Evolutionary conservation across 2,113 vertebrate genomes (phyloP), one percentile per base, ranked within the genome.

Genomic region (Daboia siamensis): DNA sequence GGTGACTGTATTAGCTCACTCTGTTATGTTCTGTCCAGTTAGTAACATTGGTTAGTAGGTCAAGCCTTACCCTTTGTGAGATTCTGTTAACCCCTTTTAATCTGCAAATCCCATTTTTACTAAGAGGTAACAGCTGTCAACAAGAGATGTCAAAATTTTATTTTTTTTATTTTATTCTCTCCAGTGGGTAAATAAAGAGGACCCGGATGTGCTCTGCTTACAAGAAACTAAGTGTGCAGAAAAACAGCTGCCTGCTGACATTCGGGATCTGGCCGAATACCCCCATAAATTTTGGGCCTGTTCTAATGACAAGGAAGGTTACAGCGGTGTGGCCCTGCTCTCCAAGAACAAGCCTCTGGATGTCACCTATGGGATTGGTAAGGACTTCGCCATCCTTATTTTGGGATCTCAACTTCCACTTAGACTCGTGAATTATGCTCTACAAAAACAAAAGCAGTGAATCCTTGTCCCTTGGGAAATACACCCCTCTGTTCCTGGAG

Each of bases 201-300:
- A 96, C 84, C 98, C 99, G 17, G 98, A 99, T 90, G 96, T 99
- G 51, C 91, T 99, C 90, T 99, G 98, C 96, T 98, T 99, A 87
- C 99, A 99, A 95, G 99, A 99, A 94, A 99, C 98, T 0, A 99
- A 99, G 95, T 99, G 99, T 94, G 97, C 97, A 1, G 97, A 98
- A 94, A 99, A 98, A 86, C 94, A 96, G 86, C 97, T 99, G 44
- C 99, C 98, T 0, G 93, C 96, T 0, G 98, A 98, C 0, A 98
- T 99, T 95, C 98, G 97, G 51, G 98, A 98, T 1, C 97, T 99
- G 97, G 94, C 98, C 0, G 98, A 98, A 94, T 98, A 98, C 51
- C 98, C 98, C 9, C 97, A 99, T 95, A 98, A 99, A 95, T 99
- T 98, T 95, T 99, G 99, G 99, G 97, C 98, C 0, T 97, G 94